A percentile compares a stretch with the other conserved stretches of the same genome.
Evolutionary conservation across 2,797 vertebrate species (phyloP).

Genomic region (Girardinus metallicus): DNA sequence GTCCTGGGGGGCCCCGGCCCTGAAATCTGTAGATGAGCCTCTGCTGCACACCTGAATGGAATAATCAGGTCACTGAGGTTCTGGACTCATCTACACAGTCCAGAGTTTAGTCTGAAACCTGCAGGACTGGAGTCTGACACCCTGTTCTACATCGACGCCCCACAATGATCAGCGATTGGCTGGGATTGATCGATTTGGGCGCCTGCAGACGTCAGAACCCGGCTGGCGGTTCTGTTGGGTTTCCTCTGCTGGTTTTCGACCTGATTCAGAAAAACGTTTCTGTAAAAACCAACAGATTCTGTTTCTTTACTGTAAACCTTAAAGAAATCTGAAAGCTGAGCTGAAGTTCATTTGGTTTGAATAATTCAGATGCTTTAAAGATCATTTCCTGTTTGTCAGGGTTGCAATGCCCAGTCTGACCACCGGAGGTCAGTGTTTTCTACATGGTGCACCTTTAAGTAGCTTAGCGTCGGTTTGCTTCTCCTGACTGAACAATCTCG

Average conservation of each 20-base stretch:
- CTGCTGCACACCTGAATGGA: no score
- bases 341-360: not conserved
- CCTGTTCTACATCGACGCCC: no score
- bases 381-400: not conserved
- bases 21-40: no score
- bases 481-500: not conserved
- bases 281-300: not conserved
- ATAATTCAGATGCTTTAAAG: not conserved
- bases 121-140: no score
- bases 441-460: not conserved
- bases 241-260: not conserved
- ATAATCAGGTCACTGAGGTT: no score
- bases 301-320: not conserved
- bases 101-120: no score
- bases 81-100: no score
- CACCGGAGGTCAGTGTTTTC: not conserved
- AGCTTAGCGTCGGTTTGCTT: not conserved
- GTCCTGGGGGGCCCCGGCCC: no score
- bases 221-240: not conserved
- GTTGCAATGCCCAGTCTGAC: not conserved
- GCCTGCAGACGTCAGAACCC: not conserved
- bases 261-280: not conserved
- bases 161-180: no score
- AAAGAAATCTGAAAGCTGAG: no score
- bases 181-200: no score